These are phyloP conservation scores for Prunella strophiata DNA, from an alignment of 2,797 vertebrate genomes.

Conservation along the genomic window DNA sequence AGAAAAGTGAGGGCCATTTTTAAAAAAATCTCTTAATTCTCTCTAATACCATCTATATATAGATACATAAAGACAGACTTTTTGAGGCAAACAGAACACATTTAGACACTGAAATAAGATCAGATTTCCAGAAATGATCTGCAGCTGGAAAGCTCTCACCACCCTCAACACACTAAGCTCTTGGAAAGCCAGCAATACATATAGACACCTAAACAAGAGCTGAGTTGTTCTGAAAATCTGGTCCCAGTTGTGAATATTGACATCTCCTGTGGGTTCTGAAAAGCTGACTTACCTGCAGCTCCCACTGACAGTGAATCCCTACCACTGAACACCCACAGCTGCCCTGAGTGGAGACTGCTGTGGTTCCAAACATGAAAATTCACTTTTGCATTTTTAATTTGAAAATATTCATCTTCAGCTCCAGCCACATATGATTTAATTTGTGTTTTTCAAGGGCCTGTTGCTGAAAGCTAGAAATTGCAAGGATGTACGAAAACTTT, in stretches of 20 bases:
- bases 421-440: neutral
- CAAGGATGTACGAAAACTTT: neutral
- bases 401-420: neutral
- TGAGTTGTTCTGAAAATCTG: neutral
- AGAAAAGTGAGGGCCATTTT: neutral
- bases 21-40: neutral
- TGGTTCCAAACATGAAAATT: neutral
- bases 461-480: neutral
- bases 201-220: neutral
- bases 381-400: neutral
- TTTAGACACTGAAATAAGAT: constrained; percentile 5
- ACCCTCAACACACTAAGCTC: neutral
- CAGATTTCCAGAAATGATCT: constrained; percentile 19
- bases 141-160: constrained; percentile 32
- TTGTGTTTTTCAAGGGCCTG: neutral
- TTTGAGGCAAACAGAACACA: neutral
- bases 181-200: neutral
- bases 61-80: neutral
- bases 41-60: neutral
- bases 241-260: neutral
- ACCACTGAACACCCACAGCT: neutral
- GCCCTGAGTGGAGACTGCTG: neutral
- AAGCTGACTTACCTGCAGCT: neutral
- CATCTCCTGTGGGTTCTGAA: neutral
- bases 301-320: neutral